A percentile compares a stretch with the other conserved stretches of the same genome.
phyloP scores from a whole-genome alignment of 2,113 vertebrate species.

The Podocnemis expansa region DNA sequence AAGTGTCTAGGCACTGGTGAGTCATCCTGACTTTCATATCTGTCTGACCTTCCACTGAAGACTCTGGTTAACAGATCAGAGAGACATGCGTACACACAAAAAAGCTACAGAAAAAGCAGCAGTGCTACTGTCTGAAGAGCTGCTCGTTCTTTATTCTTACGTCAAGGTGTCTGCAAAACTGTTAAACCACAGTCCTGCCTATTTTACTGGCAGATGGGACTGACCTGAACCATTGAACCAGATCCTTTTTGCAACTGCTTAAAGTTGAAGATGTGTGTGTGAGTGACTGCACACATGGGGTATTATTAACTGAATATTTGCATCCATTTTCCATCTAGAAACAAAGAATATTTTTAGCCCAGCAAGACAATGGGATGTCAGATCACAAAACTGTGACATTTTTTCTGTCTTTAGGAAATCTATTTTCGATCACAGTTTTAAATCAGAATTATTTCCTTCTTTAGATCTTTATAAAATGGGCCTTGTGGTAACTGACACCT shows the following conservation, averaged over 20 bases:
- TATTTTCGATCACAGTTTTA: background rate
- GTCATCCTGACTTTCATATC: background rate
- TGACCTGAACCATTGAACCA: background rate
- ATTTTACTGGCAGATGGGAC: slow-evolving; percentile 19
- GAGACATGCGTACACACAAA: background rate
- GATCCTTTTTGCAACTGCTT: background rate
- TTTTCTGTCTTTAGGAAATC: background rate
- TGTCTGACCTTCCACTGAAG: background rate
- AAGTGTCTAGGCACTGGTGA: background rate
- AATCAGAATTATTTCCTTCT: background rate
- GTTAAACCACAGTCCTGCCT: slow-evolving; percentile 65
- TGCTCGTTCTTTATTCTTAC: slow-evolving; percentile 17
- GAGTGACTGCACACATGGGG: background rate
- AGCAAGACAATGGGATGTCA: background rate
- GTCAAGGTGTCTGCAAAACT: slow-evolving; percentile 48
- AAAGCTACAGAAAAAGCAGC: background rate
- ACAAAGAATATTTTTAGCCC: background rate
- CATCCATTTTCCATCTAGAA: background rate
- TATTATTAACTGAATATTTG: background rate
- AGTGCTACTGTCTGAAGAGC: accelerated
- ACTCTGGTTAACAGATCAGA: background rate
- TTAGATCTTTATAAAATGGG: background rate
- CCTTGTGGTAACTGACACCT: background rate
- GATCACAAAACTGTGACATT: background rate
- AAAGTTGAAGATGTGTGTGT: background rate